Conservation (phyloP, 2,113 vertebrate genomes). For the Corythaixoides concolor region DNA sequence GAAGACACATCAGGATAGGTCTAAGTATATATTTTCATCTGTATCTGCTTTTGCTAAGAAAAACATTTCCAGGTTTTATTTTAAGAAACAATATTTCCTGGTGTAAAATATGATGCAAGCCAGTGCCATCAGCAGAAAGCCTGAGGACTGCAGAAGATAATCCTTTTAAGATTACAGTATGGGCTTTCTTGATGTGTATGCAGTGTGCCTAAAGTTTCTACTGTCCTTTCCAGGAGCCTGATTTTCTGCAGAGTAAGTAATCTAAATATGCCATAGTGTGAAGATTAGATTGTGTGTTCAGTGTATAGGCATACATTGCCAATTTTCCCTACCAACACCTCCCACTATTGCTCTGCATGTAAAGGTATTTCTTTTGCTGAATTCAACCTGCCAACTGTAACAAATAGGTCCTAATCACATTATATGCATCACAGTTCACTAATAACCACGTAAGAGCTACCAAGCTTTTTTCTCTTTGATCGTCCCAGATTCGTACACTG, state of each 20-base stretch:
- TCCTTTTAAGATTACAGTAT: neutral
- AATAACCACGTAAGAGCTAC: neutral
- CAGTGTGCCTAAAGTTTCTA: neutral
- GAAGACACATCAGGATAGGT: neutral
- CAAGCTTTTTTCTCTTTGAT: conserved; percentile 46
- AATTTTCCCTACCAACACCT: neutral
- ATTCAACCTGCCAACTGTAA: conserved; percentile 37
- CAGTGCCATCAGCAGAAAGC: neutral
- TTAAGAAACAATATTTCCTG: neutral
- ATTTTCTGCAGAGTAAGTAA: neutral
- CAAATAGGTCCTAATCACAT: conserved; percentile 61
- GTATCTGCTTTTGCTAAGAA: neutral
- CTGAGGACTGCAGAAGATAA: neutral
- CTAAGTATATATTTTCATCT: neutral
- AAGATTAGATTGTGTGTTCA: neutral
- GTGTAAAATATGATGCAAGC: neutral
- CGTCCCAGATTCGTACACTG: conserved; percentile 21
- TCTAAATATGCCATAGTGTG: neutral
- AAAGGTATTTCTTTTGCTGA: conserved; percentile 56
- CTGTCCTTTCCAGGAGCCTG: neutral
- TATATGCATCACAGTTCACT: conserved; percentile 43
- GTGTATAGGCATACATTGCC: neutral
- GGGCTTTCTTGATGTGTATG: neutral
- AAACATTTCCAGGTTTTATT: neutral
- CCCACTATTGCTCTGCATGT: neutral